Evolutionary conservation across 2,797 vertebrate species (phyloP), one percentile per base, ranked within the genome.

Genomic region (Propithecus perrieri): DNA sequence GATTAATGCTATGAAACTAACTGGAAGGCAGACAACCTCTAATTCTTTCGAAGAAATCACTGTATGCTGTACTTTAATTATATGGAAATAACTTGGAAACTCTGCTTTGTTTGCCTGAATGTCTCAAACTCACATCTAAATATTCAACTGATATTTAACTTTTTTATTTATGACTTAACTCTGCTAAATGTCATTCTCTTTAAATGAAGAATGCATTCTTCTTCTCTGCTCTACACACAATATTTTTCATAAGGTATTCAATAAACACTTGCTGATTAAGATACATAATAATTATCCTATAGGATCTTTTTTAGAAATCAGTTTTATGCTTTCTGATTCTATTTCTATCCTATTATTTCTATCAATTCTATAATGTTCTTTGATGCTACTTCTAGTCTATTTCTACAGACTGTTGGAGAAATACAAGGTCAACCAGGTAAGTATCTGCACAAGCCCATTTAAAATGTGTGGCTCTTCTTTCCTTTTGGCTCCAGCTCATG

Each of bases 381-480:
- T 76, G 30, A 85, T 80, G 61, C 43, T 67, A 72, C 85, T 84
- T 92, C 75, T 95, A 65, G n/a, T 15, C 65, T 94, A 55, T 69
- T 69, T 93, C 79, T 86, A 43, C 38, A 83, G 95, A 76, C 80
- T 71, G n/a, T 4, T 84, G 78, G 59, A 92, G 57, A 97, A 92
- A 43, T 84, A 90, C 55, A 95, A 97, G 95, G 97, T 96, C 97
- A 96, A 83, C 91, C 65, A 90, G 89, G 92, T 96, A 94, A 97
- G 46, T n/a, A 35, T 96, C 91, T 57, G 48, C 76, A 85, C 94
- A 95, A 84, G 67, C 48, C 13, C 90, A 95, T 71, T 97, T 95
- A 96, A 95, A 95, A 93, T 38, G 57, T 38, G 33, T 22, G 76
- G 96, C 89, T 95, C 97, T 83, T 78, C 94, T 96, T 85, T 71